Base-by-base conservation (phyloP, 2,888 invertebrate genomes). In the Callimorpha dominula region DNA sequence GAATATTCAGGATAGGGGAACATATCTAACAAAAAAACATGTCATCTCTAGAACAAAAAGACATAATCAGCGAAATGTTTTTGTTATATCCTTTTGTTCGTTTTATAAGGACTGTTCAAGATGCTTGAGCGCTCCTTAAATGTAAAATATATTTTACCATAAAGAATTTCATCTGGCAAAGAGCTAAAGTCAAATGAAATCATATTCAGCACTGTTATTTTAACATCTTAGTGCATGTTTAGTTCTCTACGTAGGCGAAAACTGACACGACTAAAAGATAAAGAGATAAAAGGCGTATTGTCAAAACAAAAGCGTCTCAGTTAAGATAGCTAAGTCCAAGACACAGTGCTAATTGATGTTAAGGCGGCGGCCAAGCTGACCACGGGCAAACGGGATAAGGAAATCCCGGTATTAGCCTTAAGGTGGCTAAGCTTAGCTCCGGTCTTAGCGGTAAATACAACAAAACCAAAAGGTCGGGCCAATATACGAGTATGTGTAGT, bases 311-410 rank as follows among this genome's bases (percentile, higher is more conserved):
- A 60, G 72, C 76, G 74, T 70, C 63, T 76, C 66, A 75, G 80
- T 80, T 77, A 78, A 81, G 80, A 84, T 77, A 77, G 78, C 76
- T 75, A 78, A 78, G 70, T 81, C 82, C 83, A 81, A 87, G 83
- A 89, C 86, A 76, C 80, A 79, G 87, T 89, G 90, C 88, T 93
- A 93, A 93, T 93, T 91, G 92, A 86, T 90, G 89, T 89, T 88
- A 89, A 90, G 89, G 83, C 89, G 81, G 78, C 80, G 76, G 77
- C 79, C 85, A 78, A 86, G 85, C 89, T 90, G 91, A 91, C 92
- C 91, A 86, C 89, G 75, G 81, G 81, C 83, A 81, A 83, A 77
- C 79, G 84, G 87, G 91, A 93, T 93, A 93, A 93, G 90, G 85
- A 87, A 89, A 92, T 90, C 92, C 91, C 86, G 81, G 90, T 87